These are phyloP conservation scores for Actinia equina DNA, from an alignment of 64 coral and sea anemone genomes.

Conservation along the genomic window DNA sequence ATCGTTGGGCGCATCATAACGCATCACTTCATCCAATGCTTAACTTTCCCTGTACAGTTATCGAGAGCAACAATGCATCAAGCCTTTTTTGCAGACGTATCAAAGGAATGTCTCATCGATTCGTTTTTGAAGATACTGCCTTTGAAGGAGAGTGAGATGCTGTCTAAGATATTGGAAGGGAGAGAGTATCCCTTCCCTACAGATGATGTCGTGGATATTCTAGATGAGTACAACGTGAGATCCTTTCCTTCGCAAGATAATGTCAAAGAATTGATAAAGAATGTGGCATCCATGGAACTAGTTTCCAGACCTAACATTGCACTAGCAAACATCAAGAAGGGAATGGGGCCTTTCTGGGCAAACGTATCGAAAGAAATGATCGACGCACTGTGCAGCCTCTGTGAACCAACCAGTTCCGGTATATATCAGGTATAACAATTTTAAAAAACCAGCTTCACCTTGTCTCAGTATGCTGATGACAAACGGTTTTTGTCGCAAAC, in stretches of 20 bases:
- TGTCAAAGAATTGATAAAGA: background rate
- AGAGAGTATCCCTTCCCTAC: background rate
- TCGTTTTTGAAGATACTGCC: background rate
- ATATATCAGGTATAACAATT: no score
- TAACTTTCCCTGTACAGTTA: background rate
- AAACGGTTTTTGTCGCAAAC: no score
- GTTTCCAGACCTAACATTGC: background rate
- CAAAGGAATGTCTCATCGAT: background rate
- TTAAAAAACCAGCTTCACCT: no score
- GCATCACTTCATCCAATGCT: background rate
- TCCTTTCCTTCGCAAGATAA: background rate
- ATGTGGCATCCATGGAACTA: background rate
- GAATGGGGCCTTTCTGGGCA: background rate
- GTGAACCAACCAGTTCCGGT: no score
- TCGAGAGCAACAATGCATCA: slow-evolving; percentile 4
- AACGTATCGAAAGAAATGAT: background rate
- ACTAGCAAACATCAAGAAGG: background rate
- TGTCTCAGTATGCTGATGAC: no score
- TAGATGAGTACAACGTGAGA: background rate
- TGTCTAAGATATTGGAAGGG: background rate
- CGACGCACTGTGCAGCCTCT: background rate
- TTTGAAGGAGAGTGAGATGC: background rate
- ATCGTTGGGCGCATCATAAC: background rate
- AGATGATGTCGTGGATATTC: background rate
- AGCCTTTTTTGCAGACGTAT: background rate